Evolutionary conservation across 2,113 vertebrate species (phyloP).

Genomic region (Bettongia penicillata): DNA sequence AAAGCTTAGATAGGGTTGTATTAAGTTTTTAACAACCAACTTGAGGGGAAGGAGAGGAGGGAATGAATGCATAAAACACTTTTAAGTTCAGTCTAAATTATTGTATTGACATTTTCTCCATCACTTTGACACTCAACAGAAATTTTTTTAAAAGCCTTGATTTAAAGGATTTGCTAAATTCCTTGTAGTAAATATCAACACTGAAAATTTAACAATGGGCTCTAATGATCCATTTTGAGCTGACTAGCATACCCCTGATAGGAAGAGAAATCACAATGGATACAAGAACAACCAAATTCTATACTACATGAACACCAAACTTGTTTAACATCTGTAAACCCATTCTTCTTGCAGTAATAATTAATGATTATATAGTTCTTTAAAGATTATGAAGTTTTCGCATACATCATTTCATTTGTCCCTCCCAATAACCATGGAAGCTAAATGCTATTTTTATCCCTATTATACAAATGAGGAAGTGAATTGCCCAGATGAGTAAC

Average conservation of each 20-base stretch:
- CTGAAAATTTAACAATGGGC: background rate
- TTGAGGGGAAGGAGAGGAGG: accelerated
- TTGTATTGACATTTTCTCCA: background rate
- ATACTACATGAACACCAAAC: background rate
- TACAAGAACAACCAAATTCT: background rate
- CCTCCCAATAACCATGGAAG: background rate
- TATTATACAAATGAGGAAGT: background rate
- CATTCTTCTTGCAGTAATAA: background rate
- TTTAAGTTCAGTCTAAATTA: background rate
- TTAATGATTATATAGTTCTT: background rate
- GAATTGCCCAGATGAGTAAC: background rate
- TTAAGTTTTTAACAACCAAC: background rate
- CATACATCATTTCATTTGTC: background rate
- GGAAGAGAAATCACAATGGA: background rate
- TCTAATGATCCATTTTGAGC: background rate
- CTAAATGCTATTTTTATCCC: background rate
- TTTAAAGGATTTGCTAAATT: background rate
- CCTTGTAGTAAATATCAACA: background rate
- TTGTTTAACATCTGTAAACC: background rate
- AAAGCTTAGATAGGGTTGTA: background rate
- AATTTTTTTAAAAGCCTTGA: background rate
- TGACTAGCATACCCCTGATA: background rate
- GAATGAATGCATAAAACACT: background rate
- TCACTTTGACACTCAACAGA: background rate
- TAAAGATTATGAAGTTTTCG: background rate